Percentiles rank a stretch among this genome's conserved stretches.
phyloP scores from a whole-genome alignment of 30 jellyfish, hydroid and myxozoan species.

The Pseudorhiza aurosa region DNA sequence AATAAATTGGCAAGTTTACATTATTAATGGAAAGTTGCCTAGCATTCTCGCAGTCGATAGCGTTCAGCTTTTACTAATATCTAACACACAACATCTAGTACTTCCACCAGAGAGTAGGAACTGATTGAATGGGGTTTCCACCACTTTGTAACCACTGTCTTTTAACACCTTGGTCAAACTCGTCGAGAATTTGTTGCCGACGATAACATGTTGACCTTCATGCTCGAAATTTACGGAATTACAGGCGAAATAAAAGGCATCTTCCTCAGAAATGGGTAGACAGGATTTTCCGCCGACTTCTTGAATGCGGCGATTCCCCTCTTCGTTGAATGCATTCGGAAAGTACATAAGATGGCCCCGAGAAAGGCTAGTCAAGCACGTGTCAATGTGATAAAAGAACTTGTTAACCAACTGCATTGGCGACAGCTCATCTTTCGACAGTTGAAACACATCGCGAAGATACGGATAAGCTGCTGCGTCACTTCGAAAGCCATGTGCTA shows the following conservation, averaged over 20 bases:
- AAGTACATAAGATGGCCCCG: conserved; percentile 66
- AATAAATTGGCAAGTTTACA: no score
- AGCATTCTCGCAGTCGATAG: no score
- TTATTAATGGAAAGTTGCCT: no score
- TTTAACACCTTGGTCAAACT: conserved; percentile 16
- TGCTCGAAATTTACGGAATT: conserved; percentile 56
- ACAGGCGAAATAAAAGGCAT: conserved; percentile 65
- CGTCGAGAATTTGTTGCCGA: conserved; percentile 56
- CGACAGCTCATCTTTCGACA: conserved; percentile 18
- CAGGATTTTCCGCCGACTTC: conserved; percentile 50
- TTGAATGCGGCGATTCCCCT: conserved; percentile 57
- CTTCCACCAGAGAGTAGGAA: conserved; percentile 70
- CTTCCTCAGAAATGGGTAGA: conserved; percentile 58
- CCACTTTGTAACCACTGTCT: conserved; percentile 35
- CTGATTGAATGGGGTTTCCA: conserved; percentile 65
- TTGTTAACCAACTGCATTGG: conserved; percentile 66
- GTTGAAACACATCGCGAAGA: conserved; percentile 29
- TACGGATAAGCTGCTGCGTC: conserved; percentile 68
- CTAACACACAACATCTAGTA: conserved; percentile 61
- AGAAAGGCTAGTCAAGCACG: conserved; percentile 69
- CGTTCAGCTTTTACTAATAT: conserved; percentile 33
- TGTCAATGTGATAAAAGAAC: conserved; percentile 64
- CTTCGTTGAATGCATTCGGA: conserved; percentile 62
- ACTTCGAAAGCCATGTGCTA: conserved; percentile 69
- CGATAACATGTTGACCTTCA: conserved; percentile 51